These are phyloP conservation scores for Scortum barcoo DNA, from an alignment of 2,113 vertebrate species.

Conservation along the genomic window DNA sequence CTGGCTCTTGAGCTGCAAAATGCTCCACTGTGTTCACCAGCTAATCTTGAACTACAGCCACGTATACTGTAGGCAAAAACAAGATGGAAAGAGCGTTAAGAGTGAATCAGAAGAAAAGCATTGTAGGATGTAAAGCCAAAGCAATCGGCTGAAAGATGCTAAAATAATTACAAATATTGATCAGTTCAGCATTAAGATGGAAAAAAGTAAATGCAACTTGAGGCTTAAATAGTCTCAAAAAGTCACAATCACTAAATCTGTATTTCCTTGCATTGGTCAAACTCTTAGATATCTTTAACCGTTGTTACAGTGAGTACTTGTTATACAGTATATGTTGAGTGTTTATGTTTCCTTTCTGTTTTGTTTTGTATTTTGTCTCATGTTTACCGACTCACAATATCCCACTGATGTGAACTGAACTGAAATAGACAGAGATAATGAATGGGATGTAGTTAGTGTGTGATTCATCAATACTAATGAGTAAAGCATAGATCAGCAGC, in stretches of 20 bases:
- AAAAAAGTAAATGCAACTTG: not conserved
- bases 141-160: too few relatives aligned
- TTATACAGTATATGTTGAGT: not conserved
- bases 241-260: not conserved
- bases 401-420: slow-evolving; percentile 52
- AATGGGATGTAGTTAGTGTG: slow-evolving; percentile 28
- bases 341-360: slow-evolving; percentile 17
- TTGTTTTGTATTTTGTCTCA: slow-evolving; percentile 48
- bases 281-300: not conserved
- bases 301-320: not conserved
- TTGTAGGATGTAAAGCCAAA: too few relatives aligned
- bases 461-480: slow-evolving; percentile 67
- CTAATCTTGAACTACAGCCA: too few relatives aligned
- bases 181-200: too few relatives aligned
- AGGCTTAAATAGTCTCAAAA: not conserved
- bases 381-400: slow-evolving; percentile 28
- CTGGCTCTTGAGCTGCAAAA: too few relatives aligned
- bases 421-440: slow-evolving; percentile 36
- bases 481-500: slow-evolving; percentile 22
- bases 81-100: too few relatives aligned
- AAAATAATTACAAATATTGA: too few relatives aligned
- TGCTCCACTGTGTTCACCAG: too few relatives aligned
- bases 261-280: not conserved
- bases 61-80: too few relatives aligned
- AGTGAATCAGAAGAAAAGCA: too few relatives aligned